A percentile compares a stretch with the other conserved stretches of the same genome.
These are phyloP conservation scores for Alauda arvensis DNA, from an alignment of 2,797 vertebrate genomes.

Conservation along the genomic window DNA sequence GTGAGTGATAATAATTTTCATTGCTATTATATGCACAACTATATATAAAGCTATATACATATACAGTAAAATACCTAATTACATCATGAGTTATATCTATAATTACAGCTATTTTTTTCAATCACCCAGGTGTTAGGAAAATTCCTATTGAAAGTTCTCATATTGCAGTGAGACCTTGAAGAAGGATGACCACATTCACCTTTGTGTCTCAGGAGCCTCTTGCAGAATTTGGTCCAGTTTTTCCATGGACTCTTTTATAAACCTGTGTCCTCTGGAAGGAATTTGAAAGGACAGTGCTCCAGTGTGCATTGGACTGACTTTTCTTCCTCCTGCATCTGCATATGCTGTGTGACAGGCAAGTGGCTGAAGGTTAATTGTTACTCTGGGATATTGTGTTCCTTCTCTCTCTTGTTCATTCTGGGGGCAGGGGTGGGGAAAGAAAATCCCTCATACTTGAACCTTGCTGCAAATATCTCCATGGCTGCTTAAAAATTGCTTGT, in stretches of 20 bases:
- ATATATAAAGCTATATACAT: not conserved
- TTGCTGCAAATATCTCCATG: not conserved
- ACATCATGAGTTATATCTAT: not conserved
- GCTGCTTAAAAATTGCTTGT: conserved; percentile 20
- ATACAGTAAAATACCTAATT: not conserved
- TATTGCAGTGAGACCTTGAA: not conserved
- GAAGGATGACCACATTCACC: not conserved
- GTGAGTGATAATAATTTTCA: not conserved
- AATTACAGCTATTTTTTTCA: not conserved
- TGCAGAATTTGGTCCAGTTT: not conserved
- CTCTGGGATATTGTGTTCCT: conserved; percentile 36
- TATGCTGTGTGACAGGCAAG: conserved; percentile 11
- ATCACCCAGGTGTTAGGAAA: not conserved
- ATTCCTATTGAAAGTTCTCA: not conserved
- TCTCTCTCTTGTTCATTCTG: conserved; percentile 18
- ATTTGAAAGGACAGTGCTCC: not conserved
- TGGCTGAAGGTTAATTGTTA: conserved; percentile 53
- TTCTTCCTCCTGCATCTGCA: conserved; percentile 21
- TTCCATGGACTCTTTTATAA: not conserved
- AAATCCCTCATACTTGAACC: not conserved
- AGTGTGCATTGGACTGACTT: not conserved
- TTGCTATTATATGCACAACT: not conserved
- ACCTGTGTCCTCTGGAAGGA: not conserved
- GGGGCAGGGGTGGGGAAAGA: not conserved
- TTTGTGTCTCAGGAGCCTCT: not conserved